A percentile compares a stretch with the other conserved stretches of the same genome.
Evolutionary conservation across 2,113 vertebrate species (phyloP).

Genomic region (Bos javanicus): DNA sequence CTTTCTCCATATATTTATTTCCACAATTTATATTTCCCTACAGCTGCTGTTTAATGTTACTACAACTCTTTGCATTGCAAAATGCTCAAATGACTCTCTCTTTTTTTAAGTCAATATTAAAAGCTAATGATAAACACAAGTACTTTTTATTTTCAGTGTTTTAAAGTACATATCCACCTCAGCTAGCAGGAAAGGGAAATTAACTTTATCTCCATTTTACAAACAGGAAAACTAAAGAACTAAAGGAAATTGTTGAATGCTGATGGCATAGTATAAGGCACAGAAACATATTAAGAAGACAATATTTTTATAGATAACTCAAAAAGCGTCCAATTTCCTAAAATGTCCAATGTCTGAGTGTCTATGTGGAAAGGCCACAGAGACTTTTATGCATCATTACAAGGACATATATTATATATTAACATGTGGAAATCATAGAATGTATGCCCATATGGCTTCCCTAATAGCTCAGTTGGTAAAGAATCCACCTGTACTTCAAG

Average conservation of each 20-base stretch:
- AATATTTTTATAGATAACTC: background rate
- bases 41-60: background rate
- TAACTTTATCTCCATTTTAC: background rate
- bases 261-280: background rate
- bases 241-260: background rate
- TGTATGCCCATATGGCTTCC: background rate
- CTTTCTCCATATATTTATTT: background rate
- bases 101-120: background rate
- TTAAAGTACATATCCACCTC: background rate
- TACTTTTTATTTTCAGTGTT: slow-evolving; percentile 2
- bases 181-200: background rate
- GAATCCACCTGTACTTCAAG: too few relatives aligned
- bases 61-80: background rate
- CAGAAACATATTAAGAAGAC: background rate
- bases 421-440: background rate
- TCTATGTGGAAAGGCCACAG: background rate
- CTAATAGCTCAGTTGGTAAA: too few relatives aligned
- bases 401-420: background rate
- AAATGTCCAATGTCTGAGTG: background rate
- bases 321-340: background rate
- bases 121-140: background rate
- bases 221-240: background rate
- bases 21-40: background rate
- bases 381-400: background rate
- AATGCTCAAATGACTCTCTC: background rate